Evolutionary conservation across 2,888 invertebrate species (phyloP).

Genomic region (Tipula vernalis): DNA sequence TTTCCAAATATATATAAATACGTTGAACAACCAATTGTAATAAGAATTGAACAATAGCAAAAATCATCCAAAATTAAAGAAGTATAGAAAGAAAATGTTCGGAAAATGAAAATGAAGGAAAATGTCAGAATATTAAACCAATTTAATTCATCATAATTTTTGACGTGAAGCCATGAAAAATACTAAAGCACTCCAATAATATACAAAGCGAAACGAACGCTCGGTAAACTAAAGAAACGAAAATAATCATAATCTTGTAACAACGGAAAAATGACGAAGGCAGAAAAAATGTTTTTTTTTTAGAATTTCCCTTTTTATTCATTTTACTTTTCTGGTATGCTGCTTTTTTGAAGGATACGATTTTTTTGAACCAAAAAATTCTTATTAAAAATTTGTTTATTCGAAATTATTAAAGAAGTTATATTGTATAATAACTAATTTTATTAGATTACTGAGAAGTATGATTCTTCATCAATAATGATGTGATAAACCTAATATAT

Average conservation of each 20-base stretch:
- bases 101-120: neutral
- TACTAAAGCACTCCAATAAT: neutral
- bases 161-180: slow-evolving; percentile 7
- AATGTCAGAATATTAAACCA: slow-evolving; percentile 7
- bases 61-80: neutral
- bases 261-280: neutral
- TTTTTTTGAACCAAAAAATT: no score
- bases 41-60: neutral
- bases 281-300: neutral
- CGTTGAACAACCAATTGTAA: neutral
- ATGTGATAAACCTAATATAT: no score
- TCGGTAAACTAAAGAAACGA: neutral
- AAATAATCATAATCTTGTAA: neutral
- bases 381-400: no score
- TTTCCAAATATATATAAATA: neutral
- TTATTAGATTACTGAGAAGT: no score
- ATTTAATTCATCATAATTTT: slow-evolving; percentile 10
- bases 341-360: neutral
- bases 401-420: no score
- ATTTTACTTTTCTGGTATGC: neutral
- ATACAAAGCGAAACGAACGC: neutral
- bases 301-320: neutral
- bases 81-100: neutral
- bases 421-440: no score
- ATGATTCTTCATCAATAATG: no score